Evolutionary conservation across 37 sponge, comb jelly and placozoan genomes (phyloP).

Genomic region (Aphrocallistes beatrix): DNA sequence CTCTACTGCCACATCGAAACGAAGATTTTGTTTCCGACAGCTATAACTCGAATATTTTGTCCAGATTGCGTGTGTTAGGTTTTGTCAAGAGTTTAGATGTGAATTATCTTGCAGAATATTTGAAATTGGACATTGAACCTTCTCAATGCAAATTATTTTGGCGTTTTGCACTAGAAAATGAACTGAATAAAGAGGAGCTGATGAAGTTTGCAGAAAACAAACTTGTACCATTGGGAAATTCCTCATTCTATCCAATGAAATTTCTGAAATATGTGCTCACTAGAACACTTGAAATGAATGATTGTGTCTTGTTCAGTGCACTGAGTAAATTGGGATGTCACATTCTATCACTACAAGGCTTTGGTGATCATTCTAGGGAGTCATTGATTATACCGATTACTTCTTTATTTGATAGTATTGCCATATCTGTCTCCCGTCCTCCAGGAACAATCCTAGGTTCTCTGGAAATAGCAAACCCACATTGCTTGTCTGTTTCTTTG

Average conservation of each 20-base stretch:
- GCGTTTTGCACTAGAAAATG: not conserved
- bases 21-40: not conserved
- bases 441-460: constrained; percentile 1
- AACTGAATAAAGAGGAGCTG: not conserved
- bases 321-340: not conserved
- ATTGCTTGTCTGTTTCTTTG: not conserved
- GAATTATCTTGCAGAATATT: not conserved
- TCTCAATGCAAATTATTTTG: not conserved
- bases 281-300: not conserved
- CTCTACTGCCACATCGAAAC: not conserved
- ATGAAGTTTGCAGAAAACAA: not conserved
- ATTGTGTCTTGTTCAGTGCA: not conserved
- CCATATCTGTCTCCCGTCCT: not conserved
- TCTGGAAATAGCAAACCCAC: too few species aligned
- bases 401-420: not conserved
- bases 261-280: not conserved
- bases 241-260: not conserved
- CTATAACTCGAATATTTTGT: not conserved
- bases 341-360: too few species aligned
- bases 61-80: not conserved
- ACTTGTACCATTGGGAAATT: not conserved
- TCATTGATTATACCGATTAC: too few species aligned
- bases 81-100: not conserved
- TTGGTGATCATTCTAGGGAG: too few species aligned
- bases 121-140: not conserved